These are phyloP conservation scores for Plebejus anna DNA, from an alignment of 2,888 invertebrate genomes.

Conservation along the genomic window DNA sequence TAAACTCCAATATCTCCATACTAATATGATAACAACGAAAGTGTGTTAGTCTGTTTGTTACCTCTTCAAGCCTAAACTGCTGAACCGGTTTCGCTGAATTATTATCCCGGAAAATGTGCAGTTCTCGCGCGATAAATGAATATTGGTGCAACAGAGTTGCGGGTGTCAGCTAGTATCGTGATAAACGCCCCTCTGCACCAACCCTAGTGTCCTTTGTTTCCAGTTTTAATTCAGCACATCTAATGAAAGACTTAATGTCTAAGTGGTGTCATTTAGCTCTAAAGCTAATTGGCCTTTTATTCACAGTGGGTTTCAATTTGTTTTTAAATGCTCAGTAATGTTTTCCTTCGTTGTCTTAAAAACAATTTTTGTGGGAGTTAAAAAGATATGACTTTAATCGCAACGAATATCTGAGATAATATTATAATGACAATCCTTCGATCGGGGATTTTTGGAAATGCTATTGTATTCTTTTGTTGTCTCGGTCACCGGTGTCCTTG, in stretches of 20 bases:
- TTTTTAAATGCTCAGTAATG: conserved; percentile 7
- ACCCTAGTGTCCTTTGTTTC: neutral
- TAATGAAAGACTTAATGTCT: conserved; percentile 11
- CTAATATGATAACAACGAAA: no score
- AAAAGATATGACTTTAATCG: neutral
- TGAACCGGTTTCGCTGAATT: no score
- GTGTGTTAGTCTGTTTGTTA: no score
- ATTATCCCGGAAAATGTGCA: no score
- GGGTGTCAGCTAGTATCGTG: neutral
- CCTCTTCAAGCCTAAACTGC: no score
- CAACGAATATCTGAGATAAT: neutral
- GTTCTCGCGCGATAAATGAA: no score
- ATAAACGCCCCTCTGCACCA: no score
- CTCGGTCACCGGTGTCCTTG: no score
- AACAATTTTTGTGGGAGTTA: neutral
- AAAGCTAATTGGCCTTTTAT: neutral
- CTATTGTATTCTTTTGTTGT: no score
- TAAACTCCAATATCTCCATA: no score
- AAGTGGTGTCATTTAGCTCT: neutral
- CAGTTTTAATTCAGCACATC: conserved; percentile 1
- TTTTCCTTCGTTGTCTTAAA: neutral
- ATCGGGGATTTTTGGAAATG: no score
- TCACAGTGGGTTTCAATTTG: neutral
- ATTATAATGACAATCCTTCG: neutral
- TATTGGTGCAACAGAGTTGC: no score